Evolutionary conservation across 2,888 invertebrate genomes (phyloP), one percentile per base, ranked within the genome.

Genomic region (Didymodactylos carnosus): DNA sequence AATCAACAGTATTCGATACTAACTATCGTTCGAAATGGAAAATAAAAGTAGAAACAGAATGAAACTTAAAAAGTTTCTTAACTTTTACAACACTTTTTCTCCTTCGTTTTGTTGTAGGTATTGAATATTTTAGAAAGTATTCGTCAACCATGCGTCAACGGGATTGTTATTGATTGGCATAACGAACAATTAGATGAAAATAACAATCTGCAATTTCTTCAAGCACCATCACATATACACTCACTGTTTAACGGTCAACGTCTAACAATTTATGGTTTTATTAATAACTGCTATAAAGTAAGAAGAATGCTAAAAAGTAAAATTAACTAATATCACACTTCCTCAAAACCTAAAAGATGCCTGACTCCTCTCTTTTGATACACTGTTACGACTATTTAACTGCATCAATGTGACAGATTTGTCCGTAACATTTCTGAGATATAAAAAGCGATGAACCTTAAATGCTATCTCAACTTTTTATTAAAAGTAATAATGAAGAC

Each of bases 181-280:
- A n/a, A n/a, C n/a, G 27, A 29, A 19, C 3, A 23, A 5, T 16
- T 23, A 16, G 29, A 53, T 29, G 29, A 53, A 53, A 6, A n/a
- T 7, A n/a, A n/a, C n/a, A n/a, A n/a, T n/a, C n/a, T n/a, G n/a
- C 13, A 29, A 53, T 16, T 29, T 29, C 27, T 53, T 27, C 53
- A 53, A 53, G 82, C 82, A 8, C 83, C 83, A 3, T 74, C 77
- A 39, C 78, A 78, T 46, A 80, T 82, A 72, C 80, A 80, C 8
- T 79, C 82, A n/a, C 77, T 83, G n/a, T 83, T 83, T 77, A 82
- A 77, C 77, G 82, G 83, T 0, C 79, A 80, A 8, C 77, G 82
- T 74, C 80, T 80, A 46, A 80, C 82, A 35, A 78, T 82, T 43
- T 82, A 82, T 77, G 82, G 81, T 35, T 81, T 80, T 78, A 80